Evolutionary conservation across 2,113 vertebrate species (phyloP).

Genomic region (Muntiacus muntjak): DNA sequence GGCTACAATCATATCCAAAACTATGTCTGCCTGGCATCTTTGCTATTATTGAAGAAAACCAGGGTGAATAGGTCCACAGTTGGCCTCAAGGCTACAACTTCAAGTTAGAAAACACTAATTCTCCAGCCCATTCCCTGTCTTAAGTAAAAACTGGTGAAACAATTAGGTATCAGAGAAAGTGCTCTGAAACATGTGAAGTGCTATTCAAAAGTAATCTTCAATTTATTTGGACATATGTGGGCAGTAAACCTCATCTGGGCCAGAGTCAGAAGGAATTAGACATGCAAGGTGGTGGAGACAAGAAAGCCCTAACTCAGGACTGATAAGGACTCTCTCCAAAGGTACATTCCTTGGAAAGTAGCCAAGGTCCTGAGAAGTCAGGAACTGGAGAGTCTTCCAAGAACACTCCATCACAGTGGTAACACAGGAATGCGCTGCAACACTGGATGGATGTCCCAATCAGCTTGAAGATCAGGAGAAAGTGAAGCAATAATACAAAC

Average conservation of each 20-base stretch:
- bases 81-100: neutral
- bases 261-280: conserved; percentile 36
- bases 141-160: conserved; percentile 34
- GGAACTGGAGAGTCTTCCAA: conserved; percentile 42
- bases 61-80: neutral
- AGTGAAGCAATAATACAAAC: conserved; percentile 35
- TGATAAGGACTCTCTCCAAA: conserved; percentile 34
- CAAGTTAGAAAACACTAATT: conserved; percentile 12
- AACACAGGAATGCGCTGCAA: conserved; percentile 62
- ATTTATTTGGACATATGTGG: conserved; percentile 38
- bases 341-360: conserved; percentile 38
- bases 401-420: conserved; percentile 44
- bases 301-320: neutral
- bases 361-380: conserved; percentile 6
- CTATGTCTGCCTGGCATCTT: neutral
- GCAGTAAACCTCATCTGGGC: neutral
- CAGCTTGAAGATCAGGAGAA: conserved; percentile 19
- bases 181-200: neutral
- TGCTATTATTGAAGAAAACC: conserved; percentile 43
- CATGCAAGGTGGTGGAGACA: neutral
- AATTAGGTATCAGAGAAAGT: conserved; percentile 34
- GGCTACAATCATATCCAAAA: conserved; percentile 30
- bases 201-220: neutral
- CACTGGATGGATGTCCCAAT: neutral
- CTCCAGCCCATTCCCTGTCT: neutral